A percentile compares a stretch with the other conserved stretches of the same genome.
Conservation (phyloP, 2,797 vertebrate species). For the Neoniphon sammara region DNA sequence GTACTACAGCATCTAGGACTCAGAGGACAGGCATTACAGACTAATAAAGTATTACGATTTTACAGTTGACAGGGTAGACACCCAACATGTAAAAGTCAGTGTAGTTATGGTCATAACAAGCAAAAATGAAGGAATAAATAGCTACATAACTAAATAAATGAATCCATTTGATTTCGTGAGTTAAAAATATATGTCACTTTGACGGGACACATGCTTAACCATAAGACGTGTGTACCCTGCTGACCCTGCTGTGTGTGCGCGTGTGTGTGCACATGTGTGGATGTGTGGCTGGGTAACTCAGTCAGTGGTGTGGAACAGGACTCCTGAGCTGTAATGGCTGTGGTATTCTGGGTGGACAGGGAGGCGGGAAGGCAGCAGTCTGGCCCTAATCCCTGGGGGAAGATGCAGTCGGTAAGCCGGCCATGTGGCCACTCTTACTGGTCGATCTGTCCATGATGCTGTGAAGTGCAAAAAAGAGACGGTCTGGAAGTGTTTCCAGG, state of each 20-base stretch:
- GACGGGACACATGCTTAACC: neutral
- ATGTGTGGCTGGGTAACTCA: neutral
- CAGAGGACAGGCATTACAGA: too few species aligned
- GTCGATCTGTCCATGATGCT: neutral
- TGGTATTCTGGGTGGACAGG: conserved; percentile 1
- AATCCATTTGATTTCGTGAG: neutral
- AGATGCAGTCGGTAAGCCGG: neutral
- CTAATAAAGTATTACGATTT: too few species aligned
- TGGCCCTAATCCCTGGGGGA: neutral
- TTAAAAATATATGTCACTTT: neutral
- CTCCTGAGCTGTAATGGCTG: conserved; percentile 2
- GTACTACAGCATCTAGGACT: too few species aligned
- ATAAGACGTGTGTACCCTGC: too few species aligned
- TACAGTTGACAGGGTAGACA: too few species aligned
- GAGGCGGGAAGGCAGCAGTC: neutral
- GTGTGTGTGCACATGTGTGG: neutral
- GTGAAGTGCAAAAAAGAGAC: conserved; percentile 7
- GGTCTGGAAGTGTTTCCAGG: neutral
- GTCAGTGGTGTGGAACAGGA: conserved; percentile 4
- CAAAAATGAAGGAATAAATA: too few species aligned
- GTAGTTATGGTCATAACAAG: too few species aligned
- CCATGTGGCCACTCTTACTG: neutral
- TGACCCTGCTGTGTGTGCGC: neutral
- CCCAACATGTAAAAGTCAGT: too few species aligned
- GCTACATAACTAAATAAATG: too few species aligned